These are phyloP conservation scores for Trinectes maculatus DNA, from an alignment of 2,113 vertebrate species.

Conservation along the genomic window DNA sequence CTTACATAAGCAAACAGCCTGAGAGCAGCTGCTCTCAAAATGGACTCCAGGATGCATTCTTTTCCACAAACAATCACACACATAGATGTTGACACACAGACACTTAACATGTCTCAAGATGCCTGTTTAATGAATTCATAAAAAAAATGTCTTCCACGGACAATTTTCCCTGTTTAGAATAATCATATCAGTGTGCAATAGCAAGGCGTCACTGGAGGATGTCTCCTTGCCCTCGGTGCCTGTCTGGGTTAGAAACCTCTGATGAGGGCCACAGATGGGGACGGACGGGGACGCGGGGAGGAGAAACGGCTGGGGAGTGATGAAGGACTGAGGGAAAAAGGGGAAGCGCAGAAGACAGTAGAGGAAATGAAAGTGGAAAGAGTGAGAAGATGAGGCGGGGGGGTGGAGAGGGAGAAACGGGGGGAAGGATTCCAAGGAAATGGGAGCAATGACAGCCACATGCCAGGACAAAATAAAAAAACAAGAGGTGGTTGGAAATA, in stretches of 20 bases:
- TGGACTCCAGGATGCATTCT: conserved; percentile 32
- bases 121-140: neutral
- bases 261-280: conserved; percentile 49
- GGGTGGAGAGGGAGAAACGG: neutral
- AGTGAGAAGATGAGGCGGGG: conserved; percentile 7
- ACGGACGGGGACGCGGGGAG: conserved; percentile 20
- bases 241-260: conserved; percentile 38
- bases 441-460: neutral
- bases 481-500: conserved; percentile 5
- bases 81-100: neutral
- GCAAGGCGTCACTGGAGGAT: conserved; percentile 38
- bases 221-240: conserved; percentile 58
- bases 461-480: neutral
- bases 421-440: neutral
- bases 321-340: conserved; percentile 1
- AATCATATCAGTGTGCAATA: conserved; percentile 36
- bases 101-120: neutral
- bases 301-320: conserved; percentile 7
- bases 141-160: neutral
- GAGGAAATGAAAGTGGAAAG: conserved; percentile 26
- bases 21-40: conserved; percentile 56
- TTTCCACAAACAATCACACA: conserved; percentile 24
- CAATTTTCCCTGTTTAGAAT: conserved; percentile 1
- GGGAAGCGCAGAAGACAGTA: neutral
- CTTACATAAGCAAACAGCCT: conserved; percentile 66